Base-by-base conservation (phyloP, 2,113 vertebrate genomes). In the Austrofundulus limnaeus region DNA sequence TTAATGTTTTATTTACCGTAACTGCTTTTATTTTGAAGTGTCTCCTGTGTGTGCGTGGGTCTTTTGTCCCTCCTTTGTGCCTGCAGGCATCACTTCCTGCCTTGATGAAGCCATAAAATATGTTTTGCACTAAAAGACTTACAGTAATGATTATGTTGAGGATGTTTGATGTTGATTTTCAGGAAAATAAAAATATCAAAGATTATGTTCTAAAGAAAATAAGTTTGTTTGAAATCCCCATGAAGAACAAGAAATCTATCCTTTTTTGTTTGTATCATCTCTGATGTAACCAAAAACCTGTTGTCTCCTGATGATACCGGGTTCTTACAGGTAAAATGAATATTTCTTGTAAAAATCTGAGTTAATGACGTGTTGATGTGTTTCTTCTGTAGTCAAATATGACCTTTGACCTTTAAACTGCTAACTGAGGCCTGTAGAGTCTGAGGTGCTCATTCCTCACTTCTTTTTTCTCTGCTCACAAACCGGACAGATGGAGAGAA, bases 91-190 rank as follows among this genome's bases (percentile, higher is more conserved):
- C 55, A 43, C 49, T 24, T 45, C 13, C 13, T 8, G 1, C 14
- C 34, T 14, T 12, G 19, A 80, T 51, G 48, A 56, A 57, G 51
- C 49, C 46, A 43, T 49, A 4, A 28, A 58, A 20, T 37, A 57
- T 34, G 12, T 4, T 14, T 65, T 69, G 72, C 72, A 75, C 71
- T 59, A 75, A 8, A 43, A 45, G 4, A 15, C 45, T 51, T 43
- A 5, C 24, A 53, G 19, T 13, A 23, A 17, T 34, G 14, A 3
- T 37, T 23, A 24, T 38, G 6, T 52, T 63, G 61, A 28, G n/a
- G n/a, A 34, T 66, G 41, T 43, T 56, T 19, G 16, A 15, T 23
- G 8, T 28, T 28, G 7, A 28, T 13, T 24, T 57, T 24, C 41
- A 46, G 41, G 5, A 37, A 55, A 46, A 34, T 46, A 49, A 20